Conservation (phyloP, 2,888 invertebrate genomes). For the Mycogona germanica region DNA sequence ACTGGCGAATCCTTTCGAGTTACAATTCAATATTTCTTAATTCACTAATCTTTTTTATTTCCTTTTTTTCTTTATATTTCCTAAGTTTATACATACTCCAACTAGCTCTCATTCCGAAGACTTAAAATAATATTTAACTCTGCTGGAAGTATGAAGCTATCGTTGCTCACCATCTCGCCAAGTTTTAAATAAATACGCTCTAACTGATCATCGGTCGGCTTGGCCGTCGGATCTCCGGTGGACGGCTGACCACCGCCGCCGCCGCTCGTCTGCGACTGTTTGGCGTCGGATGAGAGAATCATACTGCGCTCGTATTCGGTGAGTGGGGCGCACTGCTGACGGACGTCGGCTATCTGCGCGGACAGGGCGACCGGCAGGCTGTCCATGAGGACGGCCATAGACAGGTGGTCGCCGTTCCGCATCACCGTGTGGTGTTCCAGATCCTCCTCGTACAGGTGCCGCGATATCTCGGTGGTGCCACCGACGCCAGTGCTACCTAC, state of each 20-base stretch:
- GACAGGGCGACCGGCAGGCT: neutral
- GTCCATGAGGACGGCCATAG: constrained; percentile 6
- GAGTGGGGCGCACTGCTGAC: neutral
- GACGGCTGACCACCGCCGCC: neutral
- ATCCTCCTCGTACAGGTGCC: constrained; percentile 7
- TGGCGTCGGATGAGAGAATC: constrained; percentile 23
- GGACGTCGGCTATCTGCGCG: neutral
- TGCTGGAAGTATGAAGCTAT: neutral
- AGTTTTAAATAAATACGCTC: constrained; percentile 22
- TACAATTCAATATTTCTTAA: no score
- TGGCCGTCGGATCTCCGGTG: constrained; percentile 17
- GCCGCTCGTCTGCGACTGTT: neutral
- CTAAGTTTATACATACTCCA: no score
- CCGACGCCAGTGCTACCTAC: no score
- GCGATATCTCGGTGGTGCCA: no score
- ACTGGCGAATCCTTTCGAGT: no score
- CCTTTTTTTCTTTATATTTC: no score
- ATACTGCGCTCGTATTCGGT: constrained; percentile 24
- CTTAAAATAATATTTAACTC: neutral
- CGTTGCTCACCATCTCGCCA: constrained; percentile 24
- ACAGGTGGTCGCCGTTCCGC: constrained; percentile 7
- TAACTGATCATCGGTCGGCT: constrained; percentile 24
- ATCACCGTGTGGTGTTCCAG: constrained; percentile 9
- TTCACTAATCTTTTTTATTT: no score
- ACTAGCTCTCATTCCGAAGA: neutral